These are phyloP conservation scores for Sylvicola fuscatus DNA, from an alignment of 2,888 invertebrate species.

Conservation along the genomic window DNA sequence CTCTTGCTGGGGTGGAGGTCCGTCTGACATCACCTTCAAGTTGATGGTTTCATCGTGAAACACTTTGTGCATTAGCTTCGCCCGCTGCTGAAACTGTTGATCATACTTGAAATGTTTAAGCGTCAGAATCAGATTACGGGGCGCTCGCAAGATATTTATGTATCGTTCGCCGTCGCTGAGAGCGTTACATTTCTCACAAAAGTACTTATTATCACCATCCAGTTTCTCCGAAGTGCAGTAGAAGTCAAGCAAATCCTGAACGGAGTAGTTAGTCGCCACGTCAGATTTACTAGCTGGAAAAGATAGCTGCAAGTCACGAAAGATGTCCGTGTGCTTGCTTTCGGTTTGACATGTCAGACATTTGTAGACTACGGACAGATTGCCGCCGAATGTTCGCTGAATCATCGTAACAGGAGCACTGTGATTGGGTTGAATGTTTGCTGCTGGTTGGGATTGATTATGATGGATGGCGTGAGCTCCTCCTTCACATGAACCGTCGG, in stretches of 20 bases:
- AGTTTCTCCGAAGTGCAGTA: constrained; percentile 59
- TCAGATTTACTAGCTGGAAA: constrained; percentile 36
- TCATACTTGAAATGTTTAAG: constrained; percentile 63
- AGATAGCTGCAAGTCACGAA: constrained; percentile 59
- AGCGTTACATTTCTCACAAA: constrained; percentile 52
- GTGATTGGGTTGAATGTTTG: not conserved
- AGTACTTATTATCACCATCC: constrained; percentile 63
- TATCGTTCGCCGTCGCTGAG: constrained; percentile 57
- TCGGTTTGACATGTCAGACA: constrained; percentile 52
- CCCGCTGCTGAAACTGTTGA: constrained; percentile 45
- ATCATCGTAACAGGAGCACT: constrained; percentile 15
- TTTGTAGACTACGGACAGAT: constrained; percentile 47
- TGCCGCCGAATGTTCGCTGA: constrained; percentile 58
- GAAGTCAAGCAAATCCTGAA: constrained; percentile 59
- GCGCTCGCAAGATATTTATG: constrained; percentile 47
- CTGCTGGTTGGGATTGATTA: not conserved
- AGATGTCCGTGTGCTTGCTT: constrained; percentile 54
- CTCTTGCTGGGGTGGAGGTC: constrained; percentile 10
- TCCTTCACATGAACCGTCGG: not conserved
- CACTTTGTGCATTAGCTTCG: constrained; percentile 57
- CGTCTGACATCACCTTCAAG: constrained; percentile 25
- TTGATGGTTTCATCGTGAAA: constrained; percentile 34
- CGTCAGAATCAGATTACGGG: constrained; percentile 58
- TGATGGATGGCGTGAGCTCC: not conserved
- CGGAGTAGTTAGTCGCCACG: constrained; percentile 28